Conservation (phyloP, 2,113 vertebrate genomes). For the Podarcis raffonei region DNA sequence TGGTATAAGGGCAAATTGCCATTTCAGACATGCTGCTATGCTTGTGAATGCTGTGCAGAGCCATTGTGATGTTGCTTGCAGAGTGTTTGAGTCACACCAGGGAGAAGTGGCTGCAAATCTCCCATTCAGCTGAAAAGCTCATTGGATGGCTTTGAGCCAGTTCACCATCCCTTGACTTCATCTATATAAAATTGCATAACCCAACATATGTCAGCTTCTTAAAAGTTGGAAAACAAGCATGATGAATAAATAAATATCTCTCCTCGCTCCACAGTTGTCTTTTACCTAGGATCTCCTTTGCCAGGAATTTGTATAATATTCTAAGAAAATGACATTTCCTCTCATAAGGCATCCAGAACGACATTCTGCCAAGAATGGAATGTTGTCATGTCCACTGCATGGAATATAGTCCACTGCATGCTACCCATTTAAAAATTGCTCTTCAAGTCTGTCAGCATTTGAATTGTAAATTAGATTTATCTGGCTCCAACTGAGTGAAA, state of each 20-base stretch:
- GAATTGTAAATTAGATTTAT: conserved; percentile 31
- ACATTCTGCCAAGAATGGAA: neutral
- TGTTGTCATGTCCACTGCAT: accelerated
- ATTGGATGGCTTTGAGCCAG: neutral
- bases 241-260: neutral
- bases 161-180: neutral
- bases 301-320: accelerated
- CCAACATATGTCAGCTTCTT: neutral
- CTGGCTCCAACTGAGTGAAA: conserved; percentile 5
- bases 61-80: neutral
- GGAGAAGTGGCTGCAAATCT: neutral
- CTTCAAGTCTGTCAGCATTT: neutral
- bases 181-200: neutral
- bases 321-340: neutral
- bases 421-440: neutral
- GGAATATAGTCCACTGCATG: neutral
- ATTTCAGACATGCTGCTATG: neutral
- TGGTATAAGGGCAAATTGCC: neutral
- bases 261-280: neutral
- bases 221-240: neutral
- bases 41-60: neutral
- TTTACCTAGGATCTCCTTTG: neutral
- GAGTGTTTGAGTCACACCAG: neutral
- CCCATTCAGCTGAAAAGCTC: neutral
- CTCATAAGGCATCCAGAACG: neutral